Percentiles rank a stretch among this genome's conserved stretches.
Evolutionary conservation across 2,113 vertebrate genomes (phyloP).

Genomic region (Peromyscus maniculatus): DNA sequence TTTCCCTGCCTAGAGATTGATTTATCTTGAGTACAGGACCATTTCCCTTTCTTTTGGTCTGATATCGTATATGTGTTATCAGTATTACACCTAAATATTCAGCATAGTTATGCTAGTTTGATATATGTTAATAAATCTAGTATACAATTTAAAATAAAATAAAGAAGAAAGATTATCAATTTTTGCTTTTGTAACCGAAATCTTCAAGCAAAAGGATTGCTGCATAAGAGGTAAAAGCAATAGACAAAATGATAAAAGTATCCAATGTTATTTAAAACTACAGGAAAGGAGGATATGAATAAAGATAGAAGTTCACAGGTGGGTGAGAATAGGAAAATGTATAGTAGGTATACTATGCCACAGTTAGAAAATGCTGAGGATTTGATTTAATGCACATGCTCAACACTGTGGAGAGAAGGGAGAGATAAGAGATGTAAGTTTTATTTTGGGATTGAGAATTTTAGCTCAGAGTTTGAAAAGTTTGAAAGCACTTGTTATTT

Average conservation of each 20-base stretch:
- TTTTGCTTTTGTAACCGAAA: neutral
- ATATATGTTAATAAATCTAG: neutral
- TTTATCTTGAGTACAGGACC: neutral
- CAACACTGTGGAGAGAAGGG: neutral
- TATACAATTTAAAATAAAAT: neutral
- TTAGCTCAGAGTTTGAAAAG: neutral
- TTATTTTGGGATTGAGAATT: neutral
- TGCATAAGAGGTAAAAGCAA: neutral
- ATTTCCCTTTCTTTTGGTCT: neutral
- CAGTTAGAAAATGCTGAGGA: fast-evolving
- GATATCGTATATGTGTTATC: neutral
- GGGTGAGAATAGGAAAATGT: neutral
- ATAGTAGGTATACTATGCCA: neutral
- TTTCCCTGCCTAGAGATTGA: neutral
- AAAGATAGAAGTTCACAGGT: fast-evolving
- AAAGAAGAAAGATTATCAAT: neutral
- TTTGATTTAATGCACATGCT: neutral
- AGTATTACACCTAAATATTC: neutral
- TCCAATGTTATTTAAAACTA: neutral
- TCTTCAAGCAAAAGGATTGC: neutral
- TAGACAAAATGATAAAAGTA: neutral
- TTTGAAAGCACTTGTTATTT: neutral
- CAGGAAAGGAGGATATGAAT: neutral
- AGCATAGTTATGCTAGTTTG: neutral
- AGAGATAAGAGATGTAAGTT: neutral